A percentile compares a stretch with the other conserved stretches of the same genome.
phyloP scores from a whole-genome alignment of 2,888 invertebrate species.

The Congeria kusceri region DNA sequence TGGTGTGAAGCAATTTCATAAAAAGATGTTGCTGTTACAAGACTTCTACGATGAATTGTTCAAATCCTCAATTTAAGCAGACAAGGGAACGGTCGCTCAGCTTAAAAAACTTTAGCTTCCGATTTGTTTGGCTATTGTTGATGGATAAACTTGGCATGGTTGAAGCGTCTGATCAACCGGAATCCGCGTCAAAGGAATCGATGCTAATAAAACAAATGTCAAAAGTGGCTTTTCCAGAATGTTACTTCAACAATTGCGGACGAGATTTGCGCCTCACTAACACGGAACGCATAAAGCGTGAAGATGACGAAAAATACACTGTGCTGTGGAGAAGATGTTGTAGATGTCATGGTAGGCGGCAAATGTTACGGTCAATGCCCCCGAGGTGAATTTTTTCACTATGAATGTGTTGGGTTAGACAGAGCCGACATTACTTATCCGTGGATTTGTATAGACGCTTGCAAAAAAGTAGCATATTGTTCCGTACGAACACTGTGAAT shows the following conservation, averaged over 20 bases:
- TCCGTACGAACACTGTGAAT: constrained; percentile 43
- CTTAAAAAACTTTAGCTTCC: constrained; percentile 51
- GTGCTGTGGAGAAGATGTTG: constrained; percentile 41
- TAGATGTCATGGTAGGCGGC: constrained; percentile 44
- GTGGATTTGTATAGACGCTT: constrained; percentile 45
- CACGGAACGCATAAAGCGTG: constrained; percentile 5
- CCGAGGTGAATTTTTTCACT: constrained; percentile 49
- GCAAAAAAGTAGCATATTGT: neutral
- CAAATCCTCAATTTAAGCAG: constrained; percentile 39
- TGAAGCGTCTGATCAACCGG: constrained; percentile 10
- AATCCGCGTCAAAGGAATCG: constrained; percentile 21
- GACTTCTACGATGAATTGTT: constrained; percentile 50
- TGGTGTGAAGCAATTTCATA: constrained; percentile 58
- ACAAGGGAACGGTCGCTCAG: constrained; percentile 37
- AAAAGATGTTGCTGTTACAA: constrained; percentile 57
- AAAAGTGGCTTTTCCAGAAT: constrained; percentile 20
- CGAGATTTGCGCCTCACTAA: constrained; percentile 24
- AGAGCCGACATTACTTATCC: constrained; percentile 18
- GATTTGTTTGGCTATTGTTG: constrained; percentile 27
- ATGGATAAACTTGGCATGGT: constrained; percentile 32
- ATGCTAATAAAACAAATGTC: neutral
- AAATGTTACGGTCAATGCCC: constrained; percentile 30
- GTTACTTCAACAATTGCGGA: constrained; percentile 15
- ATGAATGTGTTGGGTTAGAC: constrained; percentile 39
- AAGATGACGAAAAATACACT: no score